phyloP scores from a whole-genome alignment of 2,888 invertebrate genomes.

The Stramonita haemastoma region DNA sequence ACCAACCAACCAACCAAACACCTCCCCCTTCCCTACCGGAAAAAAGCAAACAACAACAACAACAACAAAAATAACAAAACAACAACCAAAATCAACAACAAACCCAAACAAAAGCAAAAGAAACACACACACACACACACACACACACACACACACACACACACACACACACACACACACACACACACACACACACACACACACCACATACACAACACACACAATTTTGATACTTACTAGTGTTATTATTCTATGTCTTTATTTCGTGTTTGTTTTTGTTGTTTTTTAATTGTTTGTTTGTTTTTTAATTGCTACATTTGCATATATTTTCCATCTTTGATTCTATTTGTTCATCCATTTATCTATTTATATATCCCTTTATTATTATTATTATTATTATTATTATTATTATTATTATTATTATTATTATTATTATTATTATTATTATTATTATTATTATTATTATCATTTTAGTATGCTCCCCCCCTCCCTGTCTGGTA shows the following conservation, averaged over 20 bases:
- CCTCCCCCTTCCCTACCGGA: too few species aligned
- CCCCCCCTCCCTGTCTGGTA: too few species aligned
- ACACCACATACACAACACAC: not conserved
- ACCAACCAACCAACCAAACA: not conserved
- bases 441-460: too few species aligned
- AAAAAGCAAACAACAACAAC: too few species aligned
- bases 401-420: not conserved
- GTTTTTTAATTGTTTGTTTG: not conserved
- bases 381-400: not conserved
- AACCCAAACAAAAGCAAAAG: not conserved
- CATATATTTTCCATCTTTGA: not conserved
- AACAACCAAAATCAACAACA: too few species aligned
- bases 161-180: not conserved
- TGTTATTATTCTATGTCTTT: too few species aligned
- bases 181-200: not conserved
- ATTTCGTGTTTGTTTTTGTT: too few species aligned
- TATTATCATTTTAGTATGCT: not conserved
- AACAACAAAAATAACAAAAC: too few species aligned
- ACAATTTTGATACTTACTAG: too few species aligned
- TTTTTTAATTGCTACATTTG: not conserved
- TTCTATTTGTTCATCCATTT: not conserved
- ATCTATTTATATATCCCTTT: not conserved
- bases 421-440: not conserved
- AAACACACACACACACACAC: slow-evolving; percentile 6
- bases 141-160: not conserved